Conservation (phyloP, 2,888 invertebrate genomes). For the Drosophila quinaria region DNA sequence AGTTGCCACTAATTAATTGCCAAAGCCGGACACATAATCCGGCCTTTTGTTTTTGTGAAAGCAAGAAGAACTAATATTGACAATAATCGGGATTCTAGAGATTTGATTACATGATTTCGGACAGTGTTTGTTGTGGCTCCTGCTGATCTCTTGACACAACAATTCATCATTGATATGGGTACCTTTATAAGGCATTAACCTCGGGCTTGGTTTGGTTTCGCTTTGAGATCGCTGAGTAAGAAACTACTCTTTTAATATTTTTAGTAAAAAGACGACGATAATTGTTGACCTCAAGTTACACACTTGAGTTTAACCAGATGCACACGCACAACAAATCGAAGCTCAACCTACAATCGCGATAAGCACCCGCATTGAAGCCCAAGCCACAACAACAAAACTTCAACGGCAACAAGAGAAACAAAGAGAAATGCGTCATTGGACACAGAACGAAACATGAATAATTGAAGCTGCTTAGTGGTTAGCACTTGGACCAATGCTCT, state of each 20-base stretch:
- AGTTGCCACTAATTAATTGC: constrained; percentile 31
- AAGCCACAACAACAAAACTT: constrained; percentile 11
- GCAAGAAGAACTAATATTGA: constrained; percentile 30
- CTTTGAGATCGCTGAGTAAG: constrained; percentile 12
- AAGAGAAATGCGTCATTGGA: constrained; percentile 49
- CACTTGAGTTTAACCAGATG: constrained; percentile 16
- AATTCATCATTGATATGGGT: constrained; percentile 41
- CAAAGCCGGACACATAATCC: constrained; percentile 19
- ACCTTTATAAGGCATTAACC: constrained; percentile 34
- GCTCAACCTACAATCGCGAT: constrained; percentile 50
- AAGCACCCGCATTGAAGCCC: constrained; percentile 54
- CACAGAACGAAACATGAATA: constrained; percentile 56
- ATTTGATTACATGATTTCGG: constrained; percentile 6
- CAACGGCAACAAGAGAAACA: constrained; percentile 7
- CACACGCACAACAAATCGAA: constrained; percentile 46
- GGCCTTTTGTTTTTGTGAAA: neutral
- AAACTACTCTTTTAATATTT: constrained; percentile 7
- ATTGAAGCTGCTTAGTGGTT: constrained; percentile 54
- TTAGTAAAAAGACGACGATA: constrained; percentile 34
- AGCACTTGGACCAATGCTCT: constrained; percentile 3
- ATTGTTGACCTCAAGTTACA: constrained; percentile 34
- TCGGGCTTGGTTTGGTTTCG: neutral
- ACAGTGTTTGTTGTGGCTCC: neutral
- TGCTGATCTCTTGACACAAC: constrained; percentile 10
- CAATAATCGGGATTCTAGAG: neutral